These are phyloP conservation scores for Drosophila nr. medialis DNA, from an alignment of 2,888 invertebrate genomes.

Conservation along the genomic window DNA sequence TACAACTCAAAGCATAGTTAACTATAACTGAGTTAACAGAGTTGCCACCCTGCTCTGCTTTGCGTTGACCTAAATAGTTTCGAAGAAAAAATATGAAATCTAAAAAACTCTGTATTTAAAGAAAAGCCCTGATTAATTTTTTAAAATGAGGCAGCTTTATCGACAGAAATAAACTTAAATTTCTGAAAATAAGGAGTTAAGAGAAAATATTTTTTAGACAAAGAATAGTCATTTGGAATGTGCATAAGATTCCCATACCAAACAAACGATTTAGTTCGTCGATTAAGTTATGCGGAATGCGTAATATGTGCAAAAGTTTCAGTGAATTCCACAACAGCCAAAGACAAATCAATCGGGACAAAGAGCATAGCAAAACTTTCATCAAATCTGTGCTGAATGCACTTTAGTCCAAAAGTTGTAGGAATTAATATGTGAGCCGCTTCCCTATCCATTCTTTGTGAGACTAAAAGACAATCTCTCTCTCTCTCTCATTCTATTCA, in stretches of 20 bases:
- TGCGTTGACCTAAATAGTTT: not conserved
- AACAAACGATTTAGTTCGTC: not conserved
- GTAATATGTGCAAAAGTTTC: not conserved
- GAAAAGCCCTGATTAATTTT: not conserved
- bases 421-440: constrained; percentile 18
- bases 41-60: constrained; percentile 19
- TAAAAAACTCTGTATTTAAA: not conserved
- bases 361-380: constrained; percentile 20
- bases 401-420: constrained; percentile 20
- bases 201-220: not conserved
- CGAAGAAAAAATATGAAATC: constrained; percentile 2
- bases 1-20: constrained; percentile 2
- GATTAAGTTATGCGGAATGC: constrained; percentile 21
- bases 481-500: not conserved
- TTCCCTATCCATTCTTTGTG: not conserved
- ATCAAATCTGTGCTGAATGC: constrained; percentile 28
- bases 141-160: not conserved
- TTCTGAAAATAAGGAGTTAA: not conserved
- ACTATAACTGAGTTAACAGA: not conserved
- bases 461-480: constrained; percentile 32
- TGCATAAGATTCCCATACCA: not conserved
- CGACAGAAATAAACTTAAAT: not conserved
- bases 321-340: constrained; percentile 12
- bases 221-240: not conserved
- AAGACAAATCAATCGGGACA: constrained; percentile 33